Conservation (phyloP, 2,113 vertebrate genomes). For the Petrocephalus zakoni region DNA sequence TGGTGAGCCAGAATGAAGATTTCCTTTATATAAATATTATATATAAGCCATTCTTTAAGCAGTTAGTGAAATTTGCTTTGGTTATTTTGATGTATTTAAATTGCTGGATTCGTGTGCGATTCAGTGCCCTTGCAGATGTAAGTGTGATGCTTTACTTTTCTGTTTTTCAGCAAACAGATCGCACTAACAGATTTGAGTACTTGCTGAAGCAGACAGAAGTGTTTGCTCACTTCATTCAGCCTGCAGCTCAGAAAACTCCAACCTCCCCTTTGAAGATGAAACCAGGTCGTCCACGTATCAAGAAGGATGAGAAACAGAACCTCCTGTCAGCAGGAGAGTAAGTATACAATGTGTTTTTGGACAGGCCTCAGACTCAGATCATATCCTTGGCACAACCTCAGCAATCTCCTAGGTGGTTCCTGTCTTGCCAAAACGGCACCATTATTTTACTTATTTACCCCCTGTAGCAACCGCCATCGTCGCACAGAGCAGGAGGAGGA, state of each 20-base stretch:
- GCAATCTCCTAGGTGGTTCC: not conserved
- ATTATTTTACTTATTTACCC: not conserved
- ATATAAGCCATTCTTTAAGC: not conserved
- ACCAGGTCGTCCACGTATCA: conserved; percentile 89
- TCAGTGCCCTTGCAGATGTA: conserved; percentile 11
- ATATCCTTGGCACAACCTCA: not conserved
- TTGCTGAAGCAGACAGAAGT: conserved; percentile 95
- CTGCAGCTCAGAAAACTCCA: conserved; percentile 95
- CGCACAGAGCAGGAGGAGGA: conserved; percentile 97
- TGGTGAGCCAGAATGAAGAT: not conserved
- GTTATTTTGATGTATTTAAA: not conserved
- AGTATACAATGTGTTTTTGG: conserved; percentile 52
- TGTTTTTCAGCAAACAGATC: conserved; percentile 78
- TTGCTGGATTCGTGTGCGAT: not conserved
- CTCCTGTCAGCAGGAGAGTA: conserved; percentile 91
- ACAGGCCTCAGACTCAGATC: no score
- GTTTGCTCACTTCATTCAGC: conserved; percentile 98
- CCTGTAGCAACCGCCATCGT: conserved; percentile 81
- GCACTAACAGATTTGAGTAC: conserved; percentile 97
- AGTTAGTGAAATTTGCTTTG: not conserved
- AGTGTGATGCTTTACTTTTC: conserved; percentile 18
- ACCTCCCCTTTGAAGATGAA: conserved; percentile 99
- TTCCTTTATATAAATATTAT: not conserved
- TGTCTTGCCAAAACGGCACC: not conserved
- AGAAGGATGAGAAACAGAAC: conserved; percentile 97